Percentiles rank a stretch among this genome's conserved stretches.
These are phyloP conservation scores for Lycaena phlaeas DNA, from an alignment of 2,888 invertebrate species.

Conservation along the genomic window DNA sequence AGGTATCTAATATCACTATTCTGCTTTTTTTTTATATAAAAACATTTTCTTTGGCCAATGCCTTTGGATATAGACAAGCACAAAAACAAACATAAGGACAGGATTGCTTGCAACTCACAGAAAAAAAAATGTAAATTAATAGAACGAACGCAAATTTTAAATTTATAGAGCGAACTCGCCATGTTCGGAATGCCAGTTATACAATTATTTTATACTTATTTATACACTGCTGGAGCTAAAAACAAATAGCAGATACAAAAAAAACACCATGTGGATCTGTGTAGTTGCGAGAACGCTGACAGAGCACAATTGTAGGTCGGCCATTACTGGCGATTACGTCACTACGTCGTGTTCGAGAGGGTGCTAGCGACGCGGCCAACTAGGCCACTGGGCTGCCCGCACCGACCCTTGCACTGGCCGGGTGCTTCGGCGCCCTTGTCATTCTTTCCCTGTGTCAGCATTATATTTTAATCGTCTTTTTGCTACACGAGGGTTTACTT, in stretches of 20 bases:
- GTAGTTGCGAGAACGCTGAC: background rate
- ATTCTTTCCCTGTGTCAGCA: background rate
- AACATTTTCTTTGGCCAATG: too few species aligned
- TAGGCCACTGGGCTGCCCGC: conserved; percentile 18
- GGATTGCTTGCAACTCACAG: too few species aligned
- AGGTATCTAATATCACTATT: too few species aligned
- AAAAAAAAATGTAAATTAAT: too few species aligned
- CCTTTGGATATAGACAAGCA: too few species aligned
- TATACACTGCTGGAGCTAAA: too few species aligned
- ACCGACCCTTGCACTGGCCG: conserved; percentile 11
- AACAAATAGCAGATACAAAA: background rate
- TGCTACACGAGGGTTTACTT: background rate
- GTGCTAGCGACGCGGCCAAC: conserved; percentile 16
- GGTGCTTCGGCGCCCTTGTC: conserved; percentile 15
- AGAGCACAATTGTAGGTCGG: background rate
- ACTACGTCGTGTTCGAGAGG: conserved; percentile 11
- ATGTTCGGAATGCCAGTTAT: too few species aligned
- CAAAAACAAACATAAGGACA: too few species aligned
- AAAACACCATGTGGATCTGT: background rate
- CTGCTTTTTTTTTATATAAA: too few species aligned
- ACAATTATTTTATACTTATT: too few species aligned
- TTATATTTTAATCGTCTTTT: conserved; percentile 7
- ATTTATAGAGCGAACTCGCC: too few species aligned
- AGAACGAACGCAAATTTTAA: too few species aligned
- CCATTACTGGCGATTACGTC: conserved; percentile 8